Evolutionary conservation across 2,797 vertebrate species (phyloP).

Genomic region (Notamacropus eugenii): DNA sequence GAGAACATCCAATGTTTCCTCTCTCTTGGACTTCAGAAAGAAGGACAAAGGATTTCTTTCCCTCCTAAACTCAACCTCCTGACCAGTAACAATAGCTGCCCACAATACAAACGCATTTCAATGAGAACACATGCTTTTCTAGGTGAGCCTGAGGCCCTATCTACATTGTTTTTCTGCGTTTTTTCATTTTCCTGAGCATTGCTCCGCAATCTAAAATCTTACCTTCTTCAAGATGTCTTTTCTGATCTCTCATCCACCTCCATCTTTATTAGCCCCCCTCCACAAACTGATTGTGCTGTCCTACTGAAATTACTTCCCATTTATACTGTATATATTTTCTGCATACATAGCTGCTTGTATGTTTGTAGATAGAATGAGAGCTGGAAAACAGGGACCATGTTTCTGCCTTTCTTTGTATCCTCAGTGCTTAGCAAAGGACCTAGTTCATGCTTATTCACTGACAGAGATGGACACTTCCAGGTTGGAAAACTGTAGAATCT

Average conservation of each 20-base stretch:
- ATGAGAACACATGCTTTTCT: neutral
- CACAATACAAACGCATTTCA: neutral
- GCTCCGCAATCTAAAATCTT: neutral
- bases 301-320: neutral
- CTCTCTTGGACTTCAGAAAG: neutral
- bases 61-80: neutral
- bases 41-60: neutral
- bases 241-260: neutral
- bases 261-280: neutral
- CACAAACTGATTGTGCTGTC: neutral
- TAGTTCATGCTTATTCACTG: neutral
- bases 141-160: neutral
- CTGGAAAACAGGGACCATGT: neutral
- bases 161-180: neutral
- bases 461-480: neutral
- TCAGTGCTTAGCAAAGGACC: neutral
- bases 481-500: neutral
- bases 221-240: neutral
- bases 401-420: neutral
- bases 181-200: neutral
- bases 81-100: neutral
- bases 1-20: neutral
- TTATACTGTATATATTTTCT: neutral
- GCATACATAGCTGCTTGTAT: neutral
- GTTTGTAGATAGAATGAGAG: neutral